phyloP scores from a whole-genome alignment of 2,888 invertebrate genomes.

The Gibbula magus region DNA sequence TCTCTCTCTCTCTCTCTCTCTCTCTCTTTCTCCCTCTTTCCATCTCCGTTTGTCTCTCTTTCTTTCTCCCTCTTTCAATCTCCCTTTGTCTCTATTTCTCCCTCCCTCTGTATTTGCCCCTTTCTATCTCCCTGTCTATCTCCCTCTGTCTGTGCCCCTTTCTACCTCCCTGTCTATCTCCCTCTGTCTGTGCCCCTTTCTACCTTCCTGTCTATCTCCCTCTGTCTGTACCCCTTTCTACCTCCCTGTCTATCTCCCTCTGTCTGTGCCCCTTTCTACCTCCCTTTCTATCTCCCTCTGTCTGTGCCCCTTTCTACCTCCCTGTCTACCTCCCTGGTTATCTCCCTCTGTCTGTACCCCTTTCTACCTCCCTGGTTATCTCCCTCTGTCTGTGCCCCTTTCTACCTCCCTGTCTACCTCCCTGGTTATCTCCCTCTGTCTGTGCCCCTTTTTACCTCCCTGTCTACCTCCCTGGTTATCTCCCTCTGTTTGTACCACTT shows the following conservation, averaged over 20 bases:
- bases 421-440: background rate
- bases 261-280: background rate
- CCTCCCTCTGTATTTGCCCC: constrained; percentile 24
- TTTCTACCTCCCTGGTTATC: background rate
- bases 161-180: constrained; percentile 27
- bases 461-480: background rate
- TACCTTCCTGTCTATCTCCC: constrained; percentile 30
- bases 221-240: constrained; percentile 25
- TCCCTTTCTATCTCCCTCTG: background rate
- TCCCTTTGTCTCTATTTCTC: background rate
- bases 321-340: background rate
- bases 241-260: constrained; percentile 30
- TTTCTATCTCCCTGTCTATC: too few species aligned
- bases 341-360: background rate
- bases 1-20: background rate
- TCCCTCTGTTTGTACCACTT: background rate
- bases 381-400: background rate
- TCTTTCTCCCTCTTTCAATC: background rate
- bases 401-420: background rate
- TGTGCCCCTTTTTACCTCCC: background rate
- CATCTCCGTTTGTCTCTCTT: background rate
- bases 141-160: background rate
- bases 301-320: too few species aligned
- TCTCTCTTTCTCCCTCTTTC: background rate
- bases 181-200: constrained; percentile 34